These are phyloP conservation scores for Hypsibius dujardini DNA, from an alignment of 1,140 invertebrate genomes.

Conservation along the genomic window DNA sequence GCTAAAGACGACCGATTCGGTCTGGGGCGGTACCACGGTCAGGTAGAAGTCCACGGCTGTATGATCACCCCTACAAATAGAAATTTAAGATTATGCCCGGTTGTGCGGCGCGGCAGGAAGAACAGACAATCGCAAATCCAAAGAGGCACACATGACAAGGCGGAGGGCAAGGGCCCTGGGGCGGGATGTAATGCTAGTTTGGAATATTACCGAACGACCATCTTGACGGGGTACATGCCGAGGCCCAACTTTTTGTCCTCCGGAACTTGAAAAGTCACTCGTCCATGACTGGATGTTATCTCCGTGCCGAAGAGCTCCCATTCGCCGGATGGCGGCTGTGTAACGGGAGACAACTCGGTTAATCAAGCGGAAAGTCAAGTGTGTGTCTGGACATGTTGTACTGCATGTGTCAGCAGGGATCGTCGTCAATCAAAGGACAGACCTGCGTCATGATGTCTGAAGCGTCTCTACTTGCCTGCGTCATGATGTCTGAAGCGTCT, in stretches of 20 bases:
- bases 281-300: slow-evolving; percentile 82
- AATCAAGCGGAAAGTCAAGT: too few species aligned
- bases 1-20: slow-evolving; percentile 91
- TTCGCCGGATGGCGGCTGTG: slow-evolving; percentile 72
- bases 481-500: too few species aligned
- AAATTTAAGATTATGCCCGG: too few species aligned
- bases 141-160: slow-evolving; percentile 1
- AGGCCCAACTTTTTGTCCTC: slow-evolving; percentile 64
- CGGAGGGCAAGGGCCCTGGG: slow-evolving; percentile 11
- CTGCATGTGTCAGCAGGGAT: too few species aligned
- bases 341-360: too few species aligned
- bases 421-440: too few species aligned
- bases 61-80: slow-evolving; percentile 57
- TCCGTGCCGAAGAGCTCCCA: slow-evolving; percentile 75
- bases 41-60: slow-evolving; percentile 83
- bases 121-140: too few species aligned
- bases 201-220: slow-evolving; percentile 50
- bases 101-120: too few species aligned
- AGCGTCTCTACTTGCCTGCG: too few species aligned
- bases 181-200: too few species aligned
- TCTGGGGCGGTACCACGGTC: slow-evolving; percentile 80
- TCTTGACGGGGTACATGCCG: slow-evolving; percentile 88
- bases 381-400: too few species aligned
- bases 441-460: too few species aligned
- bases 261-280: slow-evolving; percentile 65